A percentile compares a stretch with the other conserved stretches of the same genome.
These are phyloP conservation scores for Cylindroiulus punctatus DNA, from an alignment of 2,888 invertebrate genomes.

Conservation along the genomic window DNA sequence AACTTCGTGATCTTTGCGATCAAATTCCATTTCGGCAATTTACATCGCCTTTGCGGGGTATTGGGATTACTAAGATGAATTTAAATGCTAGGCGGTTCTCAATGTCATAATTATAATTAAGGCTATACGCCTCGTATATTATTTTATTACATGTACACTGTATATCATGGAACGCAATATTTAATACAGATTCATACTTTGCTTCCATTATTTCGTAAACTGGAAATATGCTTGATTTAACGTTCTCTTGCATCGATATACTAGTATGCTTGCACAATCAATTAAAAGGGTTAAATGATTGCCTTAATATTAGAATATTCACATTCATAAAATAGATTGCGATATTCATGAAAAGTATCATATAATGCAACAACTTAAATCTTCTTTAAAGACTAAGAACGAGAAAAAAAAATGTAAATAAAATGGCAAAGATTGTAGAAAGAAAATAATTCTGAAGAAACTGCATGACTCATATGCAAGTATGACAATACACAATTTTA, in stretches of 20 bases:
- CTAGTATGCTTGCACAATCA: neutral
- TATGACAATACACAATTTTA: too few relatives aligned
- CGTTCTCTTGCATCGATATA: neutral
- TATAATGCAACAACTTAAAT: too few relatives aligned
- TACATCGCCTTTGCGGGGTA: slow-evolving; percentile 25
- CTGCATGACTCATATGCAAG: too few relatives aligned
- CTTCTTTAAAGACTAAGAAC: too few relatives aligned
- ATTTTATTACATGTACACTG: neutral
- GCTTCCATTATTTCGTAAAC: neutral
- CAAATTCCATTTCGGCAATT: slow-evolving; percentile 41
- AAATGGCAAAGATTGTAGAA: too few relatives aligned
- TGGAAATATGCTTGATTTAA: neutral
- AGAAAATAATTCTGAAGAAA: too few relatives aligned
- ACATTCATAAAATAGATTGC: too few relatives aligned
- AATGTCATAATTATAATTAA: slow-evolving; percentile 4
- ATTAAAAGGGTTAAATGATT: too few relatives aligned
- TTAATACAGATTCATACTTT: neutral
- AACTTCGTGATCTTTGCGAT: slow-evolving; percentile 49
- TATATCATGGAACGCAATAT: neutral
- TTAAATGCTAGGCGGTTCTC: slow-evolving; percentile 47
- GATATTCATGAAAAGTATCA: too few relatives aligned
- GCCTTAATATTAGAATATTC: too few relatives aligned
- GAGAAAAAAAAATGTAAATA: too few relatives aligned
- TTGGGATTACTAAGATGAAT: slow-evolving; percentile 52
- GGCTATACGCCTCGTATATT: neutral